Evolutionary conservation across 2,888 invertebrate genomes (phyloP).

Genomic region (Thera britannica): DNA sequence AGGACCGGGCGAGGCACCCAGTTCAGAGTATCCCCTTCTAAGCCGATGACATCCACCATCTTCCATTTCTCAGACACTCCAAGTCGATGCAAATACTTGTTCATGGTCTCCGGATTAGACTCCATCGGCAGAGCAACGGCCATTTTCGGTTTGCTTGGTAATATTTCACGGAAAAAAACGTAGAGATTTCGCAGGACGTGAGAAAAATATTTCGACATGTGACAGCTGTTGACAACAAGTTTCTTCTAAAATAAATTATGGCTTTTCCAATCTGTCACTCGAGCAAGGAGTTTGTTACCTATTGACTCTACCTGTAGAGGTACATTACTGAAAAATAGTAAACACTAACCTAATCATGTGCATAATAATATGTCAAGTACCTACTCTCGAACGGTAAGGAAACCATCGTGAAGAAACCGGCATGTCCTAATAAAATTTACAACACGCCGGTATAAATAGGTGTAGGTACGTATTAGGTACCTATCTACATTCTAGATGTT

Average conservation of each 20-base stretch:
- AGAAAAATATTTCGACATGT: conserved; percentile 27
- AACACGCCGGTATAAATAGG: no score
- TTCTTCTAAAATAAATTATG: conserved; percentile 15
- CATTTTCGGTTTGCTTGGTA: conserved; percentile 47
- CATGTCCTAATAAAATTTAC: no score
- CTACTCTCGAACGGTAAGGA: no score
- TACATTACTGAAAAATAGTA: no score
- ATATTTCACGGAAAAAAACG: conserved; percentile 25
- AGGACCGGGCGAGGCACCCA: conserved; percentile 94
- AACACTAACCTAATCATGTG: no score
- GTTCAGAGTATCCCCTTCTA: conserved; percentile 92
- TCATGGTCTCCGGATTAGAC: conserved; percentile 86
- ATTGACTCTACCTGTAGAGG: no score
- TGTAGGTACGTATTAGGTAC: no score
- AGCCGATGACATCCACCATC: conserved; percentile 95
- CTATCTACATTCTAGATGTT: no score
- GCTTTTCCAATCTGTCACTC: background rate
- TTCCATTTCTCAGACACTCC: conserved; percentile 93
- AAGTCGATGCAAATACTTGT: conserved; percentile 89
- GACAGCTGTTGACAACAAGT: conserved; percentile 17
- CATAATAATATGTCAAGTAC: no score
- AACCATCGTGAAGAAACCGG: no score
- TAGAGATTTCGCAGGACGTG: conserved; percentile 23
- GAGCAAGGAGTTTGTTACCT: background rate
- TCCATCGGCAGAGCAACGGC: conserved; percentile 75